Base-by-base conservation (phyloP, 2,888 invertebrate genomes). In the Taphrorychus bicolor region DNA sequence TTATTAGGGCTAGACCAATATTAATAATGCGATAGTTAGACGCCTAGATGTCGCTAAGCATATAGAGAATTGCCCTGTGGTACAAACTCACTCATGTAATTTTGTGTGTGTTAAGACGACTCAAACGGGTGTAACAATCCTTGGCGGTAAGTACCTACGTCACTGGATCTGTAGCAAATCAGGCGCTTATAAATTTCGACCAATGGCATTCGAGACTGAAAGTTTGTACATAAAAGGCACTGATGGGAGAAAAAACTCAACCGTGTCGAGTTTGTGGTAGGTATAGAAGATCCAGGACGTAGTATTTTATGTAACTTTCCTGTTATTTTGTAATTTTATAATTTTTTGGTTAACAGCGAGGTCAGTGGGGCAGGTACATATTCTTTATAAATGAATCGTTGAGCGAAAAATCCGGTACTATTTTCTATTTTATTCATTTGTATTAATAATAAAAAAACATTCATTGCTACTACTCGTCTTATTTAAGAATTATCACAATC, bases 61-160 rank as follows among this genome's bases (percentile, higher is more conserved):
- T 64, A 75, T 75, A 80, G 81, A 81, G 81, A 82, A 82, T 81
- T 82, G 82, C 80, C 81, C 80, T 80, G 80, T 78, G 79, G 75
- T 76, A 76, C 23, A 32, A 32, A 32, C 11, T 32, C 32, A 32
- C 32, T 32, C 32, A 32, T 48, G 51, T 59, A 23, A 72, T 51
- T 51, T 59, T 58, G 52, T 48, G 24, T 11, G 22, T 52, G 58
- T 53, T 49, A 66, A 66, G 66, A 67, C 66, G 66, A 56, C 48
- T 52, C 17, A 53, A 57, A 22, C 16, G 32, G 17, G 22, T 63
- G 21, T 49, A 58, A 62, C 59, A 59, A 53, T 59, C 19, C 32
- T 32, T 32, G 11, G 7, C 7, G 7, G 32, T 32, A 32, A 32
- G 7, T 32, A 32, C 32, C 11, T 1, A 32, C 32, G 11, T 9